These are phyloP conservation scores for Montipora foliosa DNA, from an alignment of 64 coral and sea anemone species.

Conservation along the genomic window DNA sequence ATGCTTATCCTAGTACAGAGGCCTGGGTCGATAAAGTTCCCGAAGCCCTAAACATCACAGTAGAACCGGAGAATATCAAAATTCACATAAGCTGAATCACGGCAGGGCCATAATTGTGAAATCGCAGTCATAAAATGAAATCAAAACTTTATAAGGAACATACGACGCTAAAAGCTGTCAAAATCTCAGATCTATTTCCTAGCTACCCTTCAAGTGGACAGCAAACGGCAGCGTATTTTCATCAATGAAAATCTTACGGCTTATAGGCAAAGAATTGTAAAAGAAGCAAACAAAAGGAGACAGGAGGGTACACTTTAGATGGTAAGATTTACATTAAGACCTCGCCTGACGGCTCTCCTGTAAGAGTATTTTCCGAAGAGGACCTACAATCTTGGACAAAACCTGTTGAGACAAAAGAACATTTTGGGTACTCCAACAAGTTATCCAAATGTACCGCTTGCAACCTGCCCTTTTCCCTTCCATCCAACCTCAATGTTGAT, in stretches of 20 bases:
- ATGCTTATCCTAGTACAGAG: too few relatives aligned
- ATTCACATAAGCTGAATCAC: background rate
- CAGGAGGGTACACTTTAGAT: background rate
- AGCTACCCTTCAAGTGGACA: background rate
- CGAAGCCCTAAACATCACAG: background rate
- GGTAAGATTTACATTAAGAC: background rate
- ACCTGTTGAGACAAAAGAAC: too few relatives aligned
- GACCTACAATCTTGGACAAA: background rate
- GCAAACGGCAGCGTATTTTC: background rate
- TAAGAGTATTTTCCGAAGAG: background rate
- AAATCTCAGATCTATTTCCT: background rate
- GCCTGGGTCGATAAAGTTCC: background rate
- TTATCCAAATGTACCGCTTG: too few relatives aligned
- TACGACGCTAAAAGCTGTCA: background rate
- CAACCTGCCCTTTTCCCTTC: too few relatives aligned
- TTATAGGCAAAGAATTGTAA: background rate
- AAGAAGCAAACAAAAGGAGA: background rate
- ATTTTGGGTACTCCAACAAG: too few relatives aligned
- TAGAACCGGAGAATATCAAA: background rate
- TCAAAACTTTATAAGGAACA: background rate
- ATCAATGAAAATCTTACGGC: background rate
- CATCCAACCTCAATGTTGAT: too few relatives aligned
- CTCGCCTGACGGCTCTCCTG: background rate
- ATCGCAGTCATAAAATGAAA: background rate
- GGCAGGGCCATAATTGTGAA: background rate